These are phyloP conservation scores for Romanogobio albipinnatus DNA, from an alignment of 2,113 vertebrate genomes.

Conservation along the genomic window DNA sequence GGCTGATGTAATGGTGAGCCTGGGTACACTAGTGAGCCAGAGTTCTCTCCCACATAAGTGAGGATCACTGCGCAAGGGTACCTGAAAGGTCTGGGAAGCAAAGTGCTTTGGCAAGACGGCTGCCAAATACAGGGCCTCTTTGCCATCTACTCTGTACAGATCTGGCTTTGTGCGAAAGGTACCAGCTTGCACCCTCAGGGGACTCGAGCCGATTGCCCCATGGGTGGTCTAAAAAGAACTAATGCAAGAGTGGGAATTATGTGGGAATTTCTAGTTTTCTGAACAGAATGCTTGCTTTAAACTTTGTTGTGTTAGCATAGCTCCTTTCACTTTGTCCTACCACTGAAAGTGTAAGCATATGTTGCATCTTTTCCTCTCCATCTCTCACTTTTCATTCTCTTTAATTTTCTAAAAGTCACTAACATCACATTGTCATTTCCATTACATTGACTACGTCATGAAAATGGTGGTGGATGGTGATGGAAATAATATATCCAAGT, in stretches of 20 bases:
- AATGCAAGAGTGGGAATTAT: background rate
- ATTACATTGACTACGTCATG: background rate
- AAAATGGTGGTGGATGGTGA: no score
- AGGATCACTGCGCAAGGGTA: conserved; percentile 23
- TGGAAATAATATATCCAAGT: background rate
- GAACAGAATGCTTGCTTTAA: background rate
- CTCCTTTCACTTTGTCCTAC: no score
- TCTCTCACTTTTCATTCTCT: no score
- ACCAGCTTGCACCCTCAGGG: conserved; percentile 46
- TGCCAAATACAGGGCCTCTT: conserved; percentile 39
- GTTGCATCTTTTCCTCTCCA: no score
- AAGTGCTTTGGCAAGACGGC: conserved; percentile 36
- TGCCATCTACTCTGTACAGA: conserved; percentile 37
- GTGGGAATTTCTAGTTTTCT: background rate
- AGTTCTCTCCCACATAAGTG: conserved; percentile 32
- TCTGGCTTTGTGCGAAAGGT: conserved; percentile 56
- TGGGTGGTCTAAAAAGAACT: conserved; percentile 2
- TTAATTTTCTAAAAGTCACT: background rate
- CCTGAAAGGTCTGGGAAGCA: conserved; percentile 38
- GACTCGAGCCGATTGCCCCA: background rate
- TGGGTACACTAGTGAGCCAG: background rate
- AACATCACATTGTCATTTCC: background rate
- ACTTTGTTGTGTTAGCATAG: background rate
- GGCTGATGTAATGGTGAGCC: conserved; percentile 31
- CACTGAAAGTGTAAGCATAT: background rate